These are phyloP conservation scores for Dryobota labecula DNA, from an alignment of 2,888 invertebrate genomes.

Conservation along the genomic window DNA sequence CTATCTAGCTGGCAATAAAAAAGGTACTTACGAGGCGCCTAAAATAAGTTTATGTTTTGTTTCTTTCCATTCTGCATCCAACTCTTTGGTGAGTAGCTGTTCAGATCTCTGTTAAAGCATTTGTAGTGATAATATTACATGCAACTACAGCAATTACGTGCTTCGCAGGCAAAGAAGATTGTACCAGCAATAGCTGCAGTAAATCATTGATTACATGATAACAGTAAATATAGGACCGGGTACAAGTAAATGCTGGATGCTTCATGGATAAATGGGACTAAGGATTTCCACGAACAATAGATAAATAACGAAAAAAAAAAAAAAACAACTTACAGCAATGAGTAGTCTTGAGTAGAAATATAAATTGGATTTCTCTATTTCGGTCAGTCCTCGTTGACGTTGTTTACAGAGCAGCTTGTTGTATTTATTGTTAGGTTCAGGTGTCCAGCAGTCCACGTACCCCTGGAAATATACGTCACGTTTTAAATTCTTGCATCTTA, in stretches of 20 bases:
- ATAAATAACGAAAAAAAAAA: slow-evolving; percentile 24
- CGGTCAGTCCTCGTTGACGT: slow-evolving; percentile 78
- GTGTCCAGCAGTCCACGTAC: slow-evolving; percentile 85
- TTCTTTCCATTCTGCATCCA: slow-evolving; percentile 81
- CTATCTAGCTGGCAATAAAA: background rate
- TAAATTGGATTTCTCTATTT: slow-evolving; percentile 76
- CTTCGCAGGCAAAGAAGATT: background rate
- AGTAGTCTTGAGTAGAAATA: slow-evolving; percentile 83
- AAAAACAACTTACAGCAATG: slow-evolving; percentile 76
- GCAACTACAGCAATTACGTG: background rate
- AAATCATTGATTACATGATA: background rate
- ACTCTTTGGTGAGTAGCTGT: slow-evolving; percentile 82
- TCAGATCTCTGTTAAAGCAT: slow-evolving; percentile 80
- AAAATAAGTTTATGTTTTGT: slow-evolving; percentile 86
- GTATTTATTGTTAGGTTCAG: slow-evolving; percentile 74
- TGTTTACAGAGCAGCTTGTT: slow-evolving; percentile 81
- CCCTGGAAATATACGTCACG: slow-evolving; percentile 72
- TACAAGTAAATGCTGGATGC: background rate
- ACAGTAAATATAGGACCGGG: background rate
- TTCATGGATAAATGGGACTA: background rate
- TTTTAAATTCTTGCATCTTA: background rate
- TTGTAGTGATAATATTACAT: background rate
- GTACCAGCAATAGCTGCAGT: background rate
- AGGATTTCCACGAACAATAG: slow-evolving; percentile 1
- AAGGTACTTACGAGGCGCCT: slow-evolving; percentile 85